Conservation (phyloP, 2,888 invertebrate species). For the Nomada fucata region DNA sequence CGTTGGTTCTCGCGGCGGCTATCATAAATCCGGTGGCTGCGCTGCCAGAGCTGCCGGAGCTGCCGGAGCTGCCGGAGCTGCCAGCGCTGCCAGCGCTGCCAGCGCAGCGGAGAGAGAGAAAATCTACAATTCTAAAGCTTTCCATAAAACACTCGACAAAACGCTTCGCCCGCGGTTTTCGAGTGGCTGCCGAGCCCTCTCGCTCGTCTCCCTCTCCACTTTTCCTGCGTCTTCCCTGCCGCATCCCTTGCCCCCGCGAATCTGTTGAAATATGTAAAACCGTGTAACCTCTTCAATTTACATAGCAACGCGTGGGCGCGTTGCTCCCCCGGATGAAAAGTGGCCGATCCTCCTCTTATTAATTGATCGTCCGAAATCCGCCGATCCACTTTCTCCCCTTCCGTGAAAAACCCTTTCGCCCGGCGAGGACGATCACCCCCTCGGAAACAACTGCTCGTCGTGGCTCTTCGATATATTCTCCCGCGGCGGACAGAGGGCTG, state of each 20-base stretch:
- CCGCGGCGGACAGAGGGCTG: background rate
- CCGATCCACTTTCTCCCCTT: constrained; percentile 46
- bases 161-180: constrained; percentile 83
- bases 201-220: constrained; percentile 47
- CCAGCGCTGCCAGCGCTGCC: constrained; percentile 16
- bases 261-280: constrained; percentile 84
- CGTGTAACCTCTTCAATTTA: constrained; percentile 84
- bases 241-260: constrained; percentile 61
- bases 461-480: background rate
- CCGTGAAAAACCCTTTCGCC: constrained; percentile 24
- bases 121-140: constrained; percentile 84
- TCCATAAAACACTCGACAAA: constrained; percentile 84
- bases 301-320: constrained; percentile 76
- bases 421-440: constrained; percentile 2
- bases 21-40: constrained; percentile 69
- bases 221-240: constrained; percentile 65
- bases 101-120: constrained; percentile 68
- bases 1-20: constrained; percentile 61
- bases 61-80: background rate
- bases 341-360: constrained; percentile 66
- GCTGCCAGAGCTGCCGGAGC: background rate
- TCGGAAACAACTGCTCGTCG: constrained; percentile 3
- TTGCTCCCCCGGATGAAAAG: constrained; percentile 73
- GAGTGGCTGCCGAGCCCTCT: constrained; percentile 75
- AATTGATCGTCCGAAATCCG: constrained; percentile 62